These are phyloP conservation scores for Clytia hemisphaerica DNA, from an alignment of 30 jellyfish, hydroid and myxozoan species.

Conservation along the genomic window DNA sequence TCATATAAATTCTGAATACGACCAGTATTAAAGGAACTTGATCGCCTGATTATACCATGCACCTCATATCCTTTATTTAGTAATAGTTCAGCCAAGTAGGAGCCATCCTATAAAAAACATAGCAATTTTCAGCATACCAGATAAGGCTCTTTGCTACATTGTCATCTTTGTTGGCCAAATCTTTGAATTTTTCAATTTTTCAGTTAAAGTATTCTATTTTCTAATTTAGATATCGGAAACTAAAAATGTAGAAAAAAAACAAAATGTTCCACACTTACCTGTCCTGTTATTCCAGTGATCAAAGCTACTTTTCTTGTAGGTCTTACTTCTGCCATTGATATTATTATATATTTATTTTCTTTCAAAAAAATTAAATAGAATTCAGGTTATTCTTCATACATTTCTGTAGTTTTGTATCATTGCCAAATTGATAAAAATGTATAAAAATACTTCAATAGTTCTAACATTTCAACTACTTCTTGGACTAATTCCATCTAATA, in stretches of 20 bases:
- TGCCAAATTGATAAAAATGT: too few relatives aligned
- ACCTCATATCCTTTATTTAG: conserved; percentile 76
- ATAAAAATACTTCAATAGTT: too few relatives aligned
- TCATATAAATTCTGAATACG: conserved; percentile 79
- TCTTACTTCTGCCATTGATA: background rate
- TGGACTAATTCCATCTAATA: too few relatives aligned
- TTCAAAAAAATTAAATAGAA: too few relatives aligned
- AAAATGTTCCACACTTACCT: conserved; percentile 59
- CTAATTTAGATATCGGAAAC: background rate
- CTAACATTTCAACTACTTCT: too few relatives aligned
- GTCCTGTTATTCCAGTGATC: conserved; percentile 98
- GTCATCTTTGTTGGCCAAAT: too few relatives aligned
- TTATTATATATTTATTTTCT: too few relatives aligned
- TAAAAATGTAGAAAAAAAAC: background rate
- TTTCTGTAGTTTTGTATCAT: too few relatives aligned
- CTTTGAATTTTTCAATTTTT: background rate
- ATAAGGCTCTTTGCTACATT: too few relatives aligned
- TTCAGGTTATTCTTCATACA: too few relatives aligned
- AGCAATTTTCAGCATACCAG: too few relatives aligned
- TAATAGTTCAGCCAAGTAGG: conserved; percentile 79
- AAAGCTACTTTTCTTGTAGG: conserved; percentile 53
- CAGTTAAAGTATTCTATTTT: background rate
- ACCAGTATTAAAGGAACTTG: conserved; percentile 81
- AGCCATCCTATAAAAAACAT: conserved; percentile 72
- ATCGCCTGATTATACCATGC: conserved; percentile 91